Conservation (phyloP, 23 tunicate species). For the Oikopleura vanhoeffeni region DNA sequence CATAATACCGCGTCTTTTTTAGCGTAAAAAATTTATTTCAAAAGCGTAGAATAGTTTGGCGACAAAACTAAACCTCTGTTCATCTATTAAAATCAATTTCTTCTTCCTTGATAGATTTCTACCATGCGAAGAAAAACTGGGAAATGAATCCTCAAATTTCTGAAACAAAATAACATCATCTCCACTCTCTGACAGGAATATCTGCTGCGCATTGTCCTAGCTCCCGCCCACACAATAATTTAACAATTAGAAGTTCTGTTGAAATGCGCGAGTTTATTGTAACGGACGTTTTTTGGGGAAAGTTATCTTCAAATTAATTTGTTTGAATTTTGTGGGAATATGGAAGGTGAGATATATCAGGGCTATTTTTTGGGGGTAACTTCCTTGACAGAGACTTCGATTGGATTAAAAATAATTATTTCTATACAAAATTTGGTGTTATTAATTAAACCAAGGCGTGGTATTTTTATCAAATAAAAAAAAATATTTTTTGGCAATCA, state of each 20-base stretch:
- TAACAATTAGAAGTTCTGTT: not conserved
- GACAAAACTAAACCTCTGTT: not conserved
- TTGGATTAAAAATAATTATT: too few species aligned
- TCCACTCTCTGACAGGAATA: not conserved
- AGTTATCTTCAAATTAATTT: not conserved
- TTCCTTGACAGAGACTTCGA: too few species aligned
- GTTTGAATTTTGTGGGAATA: constrained; percentile 6
- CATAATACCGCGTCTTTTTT: too few species aligned
- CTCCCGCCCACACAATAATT: not conserved
- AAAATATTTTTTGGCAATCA: too few species aligned
- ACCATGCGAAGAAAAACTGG: not conserved
- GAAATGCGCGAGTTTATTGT: not conserved
- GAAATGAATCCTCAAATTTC: not conserved
- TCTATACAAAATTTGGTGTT: too few species aligned
- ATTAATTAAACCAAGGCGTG: too few species aligned
- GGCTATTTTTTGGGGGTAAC: too few species aligned
- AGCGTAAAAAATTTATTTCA: too few species aligned
- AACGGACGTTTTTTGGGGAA: not conserved
- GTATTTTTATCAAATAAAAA: too few species aligned
- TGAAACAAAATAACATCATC: not conserved
- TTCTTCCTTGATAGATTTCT: not conserved
- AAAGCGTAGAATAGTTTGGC: too few species aligned
- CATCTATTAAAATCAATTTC: not conserved
- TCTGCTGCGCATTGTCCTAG: not conserved
- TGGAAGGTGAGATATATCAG: too few species aligned